Base-by-base conservation (phyloP, 2,113 vertebrate species). In the Fregetta grallaria region DNA sequence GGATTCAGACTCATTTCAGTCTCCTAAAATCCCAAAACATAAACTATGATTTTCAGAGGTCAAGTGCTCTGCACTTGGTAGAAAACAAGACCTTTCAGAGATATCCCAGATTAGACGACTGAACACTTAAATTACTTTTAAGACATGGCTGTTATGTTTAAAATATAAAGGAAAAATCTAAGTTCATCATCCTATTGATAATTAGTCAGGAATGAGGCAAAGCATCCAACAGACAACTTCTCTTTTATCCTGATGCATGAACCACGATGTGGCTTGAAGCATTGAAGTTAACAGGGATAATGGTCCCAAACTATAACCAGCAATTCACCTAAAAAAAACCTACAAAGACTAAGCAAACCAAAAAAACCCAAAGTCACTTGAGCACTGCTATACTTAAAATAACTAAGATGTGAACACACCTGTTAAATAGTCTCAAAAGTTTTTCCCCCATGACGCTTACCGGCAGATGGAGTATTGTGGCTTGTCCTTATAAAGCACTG, bases 11-110 rank as follows among this genome's bases (percentile, higher is more conserved):
- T 74, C 52, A 71, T 80, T 95, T 95, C 72, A 73, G 70, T 32
- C 42, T 94, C 53, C 92, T 95, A 90, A 86, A 95, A 94, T 88
- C 59, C 59, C 59, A 47, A 93, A 92, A 92, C 21, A 72, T 29
- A 92, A 66, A 83, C 55, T 86, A 73, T 52, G 63, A 93, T 74
- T 90, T 90, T 88, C 34, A 83, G 38, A 77, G 14, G 53, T 50
- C 36, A 42, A 62, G 50, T 50, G 15, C 17, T 81, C 47, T 32
- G 26, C 7, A 32, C 21, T 47, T 47, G 12, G 23, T 65, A 63
- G 52, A 86, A 59, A 49, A 4, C 10, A 58, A 84, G 47, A 53
- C 12, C 42, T 76, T 90, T 77, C n/a, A 77, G 83, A 83, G 21
- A 29, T 32, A 65, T 19, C 13, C 17, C 29, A 67, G 32, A 29